Percentiles rank a stretch among this genome's conserved stretches.
phyloP scores from a whole-genome alignment of 2,888 invertebrate genomes.

The Gastrophysa polygoni region DNA sequence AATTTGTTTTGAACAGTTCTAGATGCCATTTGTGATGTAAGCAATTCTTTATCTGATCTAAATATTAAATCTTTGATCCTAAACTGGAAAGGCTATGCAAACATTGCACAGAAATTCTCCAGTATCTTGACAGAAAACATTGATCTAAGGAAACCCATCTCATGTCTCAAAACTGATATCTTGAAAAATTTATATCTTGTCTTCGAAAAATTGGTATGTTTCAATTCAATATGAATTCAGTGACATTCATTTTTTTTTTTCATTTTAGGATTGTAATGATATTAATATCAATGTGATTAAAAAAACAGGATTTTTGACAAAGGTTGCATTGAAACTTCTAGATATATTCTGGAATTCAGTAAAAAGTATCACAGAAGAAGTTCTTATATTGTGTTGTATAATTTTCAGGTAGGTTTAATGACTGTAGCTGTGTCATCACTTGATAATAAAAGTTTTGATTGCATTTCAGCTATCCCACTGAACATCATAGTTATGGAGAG shows the following conservation, averaged over 20 bases:
- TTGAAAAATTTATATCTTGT: conserved; percentile 38
- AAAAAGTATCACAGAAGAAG: conserved; percentile 23
- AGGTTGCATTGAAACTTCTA: conserved; percentile 59
- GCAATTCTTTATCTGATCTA: conserved; percentile 59
- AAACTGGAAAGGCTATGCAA: conserved; percentile 63
- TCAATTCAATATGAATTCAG: background rate
- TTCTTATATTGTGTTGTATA: conserved; percentile 34
- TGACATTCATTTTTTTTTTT: background rate
- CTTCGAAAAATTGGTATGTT: conserved; percentile 22
- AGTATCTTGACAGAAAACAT: conserved; percentile 51
- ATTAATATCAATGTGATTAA: conserved; percentile 59
- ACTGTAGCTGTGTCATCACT: no score
- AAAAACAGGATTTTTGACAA: conserved; percentile 61
- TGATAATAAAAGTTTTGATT: no score
- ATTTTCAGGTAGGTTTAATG: conserved; percentile 37
- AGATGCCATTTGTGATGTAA: conserved; percentile 59
- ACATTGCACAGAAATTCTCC: conserved; percentile 60
- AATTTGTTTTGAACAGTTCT: conserved; percentile 54
- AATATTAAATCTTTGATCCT: conserved; percentile 64
- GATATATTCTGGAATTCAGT: conserved; percentile 50
- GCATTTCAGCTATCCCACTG: conserved; percentile 27
- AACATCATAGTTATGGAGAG: conserved; percentile 9
- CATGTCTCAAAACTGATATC: conserved; percentile 35
- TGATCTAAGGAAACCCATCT: conserved; percentile 42
- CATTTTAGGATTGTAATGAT: conserved; percentile 56